These are phyloP conservation scores for Synergus gifuensis DNA, from an alignment of 2,888 invertebrate genomes.

Conservation along the genomic window DNA sequence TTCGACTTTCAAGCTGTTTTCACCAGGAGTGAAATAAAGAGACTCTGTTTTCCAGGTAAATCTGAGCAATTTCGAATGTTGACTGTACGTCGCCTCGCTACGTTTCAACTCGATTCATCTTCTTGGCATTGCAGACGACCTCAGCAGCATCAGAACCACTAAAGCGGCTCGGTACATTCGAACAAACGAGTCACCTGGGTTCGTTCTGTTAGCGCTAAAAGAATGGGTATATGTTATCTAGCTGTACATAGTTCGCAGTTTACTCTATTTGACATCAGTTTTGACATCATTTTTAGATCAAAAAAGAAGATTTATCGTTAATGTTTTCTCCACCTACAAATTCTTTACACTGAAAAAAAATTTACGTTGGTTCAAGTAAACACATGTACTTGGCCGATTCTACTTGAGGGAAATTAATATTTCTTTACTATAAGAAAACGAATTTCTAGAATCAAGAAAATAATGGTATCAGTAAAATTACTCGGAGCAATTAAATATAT, in stretches of 20 bases:
- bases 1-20: slow-evolving; percentile 5
- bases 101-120: slow-evolving; percentile 56
- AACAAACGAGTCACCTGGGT: slow-evolving; percentile 30
- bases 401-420: too few relatives aligned
- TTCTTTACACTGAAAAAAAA: too few relatives aligned
- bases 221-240: neutral
- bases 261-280: neutral
- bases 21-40: neutral
- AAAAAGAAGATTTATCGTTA: too few relatives aligned
- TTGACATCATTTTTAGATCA: too few relatives aligned
- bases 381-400: too few relatives aligned
- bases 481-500: too few relatives aligned
- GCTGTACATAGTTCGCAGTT: neutral
- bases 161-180: slow-evolving; percentile 17
- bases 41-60: slow-evolving; percentile 14
- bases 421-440: too few relatives aligned
- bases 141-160: slow-evolving; percentile 28
- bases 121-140: slow-evolving; percentile 43
- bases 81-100: slow-evolving; percentile 42
- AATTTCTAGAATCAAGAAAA: too few relatives aligned
- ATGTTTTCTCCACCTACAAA: neutral
- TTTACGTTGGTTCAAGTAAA: too few relatives aligned
- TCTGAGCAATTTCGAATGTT: slow-evolving; percentile 17
- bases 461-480: too few relatives aligned
- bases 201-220: slow-evolving; percentile 17